Evolutionary conservation across 2,888 invertebrate species (phyloP), one percentile per base, ranked within the genome.

Genomic region (Cheilosia soror): DNA sequence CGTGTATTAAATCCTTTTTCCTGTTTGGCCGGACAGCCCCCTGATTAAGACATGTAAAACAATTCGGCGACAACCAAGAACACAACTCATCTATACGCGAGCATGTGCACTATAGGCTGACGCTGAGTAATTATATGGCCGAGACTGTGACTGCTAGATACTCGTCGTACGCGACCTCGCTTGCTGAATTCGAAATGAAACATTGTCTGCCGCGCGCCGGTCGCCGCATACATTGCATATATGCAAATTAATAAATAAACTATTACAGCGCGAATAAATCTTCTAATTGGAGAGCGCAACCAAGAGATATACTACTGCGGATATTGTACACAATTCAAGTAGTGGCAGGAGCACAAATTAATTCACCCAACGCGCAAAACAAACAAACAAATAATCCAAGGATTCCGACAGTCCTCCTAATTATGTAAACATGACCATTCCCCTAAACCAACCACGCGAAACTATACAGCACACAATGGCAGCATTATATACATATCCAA

Each of bases 351-450:
- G 55, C 13, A 51, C 51, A 83, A 62, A 78, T 57, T 68, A 78
- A 51, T 73, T 78, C 62, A 27, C 49, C 1, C 55, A 71, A 31
- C 33, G 63, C 27, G 27, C 27, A 25, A 27, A 25, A 47, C 44
- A 53, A 71, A 33, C 31, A 9, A 73, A 58, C 63, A 82, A 82
- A 82, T 62, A 76, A 69, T 47, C 55, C 25, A 27, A 51, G 40
- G 51, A 29, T 44, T 55, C 62, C 27, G 47, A 33, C 71, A 66
- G 66, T 66, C 66, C 66, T 77, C 55, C 83, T 83, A 73, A 82
- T 82, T 82, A 72, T 77, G 77, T 73, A 78, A 83, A 73, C 83
- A 83, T 83, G 68, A 68, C 83, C 78, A 83, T 73, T 57, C 66
- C 53, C 55, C 65, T 51, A 51, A 51, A 27, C 33, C 42, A 40